Base-by-base conservation (phyloP, 2,888 invertebrate species). In the Archips crataeganus region DNA sequence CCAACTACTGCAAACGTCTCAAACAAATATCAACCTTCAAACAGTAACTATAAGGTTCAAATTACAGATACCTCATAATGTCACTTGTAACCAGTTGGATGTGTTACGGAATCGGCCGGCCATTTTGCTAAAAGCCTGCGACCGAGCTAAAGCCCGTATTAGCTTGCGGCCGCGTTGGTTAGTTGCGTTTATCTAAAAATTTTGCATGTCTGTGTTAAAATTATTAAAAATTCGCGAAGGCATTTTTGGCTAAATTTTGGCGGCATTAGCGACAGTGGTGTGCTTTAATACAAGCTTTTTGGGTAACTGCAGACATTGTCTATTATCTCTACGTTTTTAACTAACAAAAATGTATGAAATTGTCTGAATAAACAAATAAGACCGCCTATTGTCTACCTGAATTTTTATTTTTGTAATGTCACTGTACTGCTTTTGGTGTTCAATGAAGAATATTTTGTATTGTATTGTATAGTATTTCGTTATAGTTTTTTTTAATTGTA, bases 51-150 rank as follows among this genome's bases (percentile, higher is more conserved):
- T 23, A 8, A 54, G 23, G 2, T 8, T 23, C 6, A 23, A 54
- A 54, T 54, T 15, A n/a, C 8, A 54, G n/a, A 6, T 23, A 54
- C 54, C 23, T 13, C 0, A 49, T 3, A 49, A n/a, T n/a, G n/a
- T 45, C 11, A 9, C 45, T 45, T 45, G 45, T 9, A 10, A 45
- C 45, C 3, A 11, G 45, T 49, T 45, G 3, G 3, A 3, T 45
- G 10, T 45, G 45, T 3, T 11, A 10, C 5, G 49, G 3, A 5
- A 9, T 49, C 34, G 15, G 42, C 54, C 34, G 49, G 49, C 49
- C 64, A 47, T 63, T 63, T 63, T 49, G 68, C 72, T 72, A 72
- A 72, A 72, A 72, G 72, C 72, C 23, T 45, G 54, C 67, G 67
- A 57, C 71, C 64, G 65, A 69, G 64, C 49, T 32, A 49, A 62